Evolutionary conservation across 2,797 vertebrate species (phyloP).

Genomic region (Gymnoscopelus braueri): DNA sequence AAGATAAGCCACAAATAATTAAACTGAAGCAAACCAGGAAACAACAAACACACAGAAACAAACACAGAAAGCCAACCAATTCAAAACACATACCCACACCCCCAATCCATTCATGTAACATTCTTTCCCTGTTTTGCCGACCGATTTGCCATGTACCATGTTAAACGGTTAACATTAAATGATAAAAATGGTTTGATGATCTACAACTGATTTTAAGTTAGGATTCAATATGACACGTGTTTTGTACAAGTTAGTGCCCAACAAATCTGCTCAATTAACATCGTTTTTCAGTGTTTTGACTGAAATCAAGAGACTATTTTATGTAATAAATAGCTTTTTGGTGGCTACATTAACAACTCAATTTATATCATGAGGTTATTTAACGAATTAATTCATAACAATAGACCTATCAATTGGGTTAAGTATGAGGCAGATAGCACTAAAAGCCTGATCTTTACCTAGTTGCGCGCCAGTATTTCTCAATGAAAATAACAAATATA

Average conservation of each 20-base stretch:
- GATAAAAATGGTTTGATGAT: background rate
- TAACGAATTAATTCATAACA: background rate
- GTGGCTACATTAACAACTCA: background rate
- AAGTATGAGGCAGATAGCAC: no score
- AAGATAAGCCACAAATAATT: slow-evolving; percentile 67
- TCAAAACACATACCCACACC: slow-evolving; percentile 23
- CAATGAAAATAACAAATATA: no score
- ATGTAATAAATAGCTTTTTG: background rate
- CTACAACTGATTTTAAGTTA: slow-evolving; percentile 1
- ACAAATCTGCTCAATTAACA: background rate
- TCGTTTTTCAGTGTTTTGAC: background rate
- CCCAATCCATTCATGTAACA: slow-evolving; percentile 10
- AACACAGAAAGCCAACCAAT: slow-evolving; percentile 25
- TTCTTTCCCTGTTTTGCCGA: slow-evolving; percentile 27
- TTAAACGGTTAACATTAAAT: slow-evolving; percentile 10
- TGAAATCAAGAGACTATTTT: slow-evolving; percentile 4
- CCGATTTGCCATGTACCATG: slow-evolving; percentile 34
- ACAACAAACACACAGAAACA: slow-evolving; percentile 35
- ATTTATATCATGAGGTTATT: background rate
- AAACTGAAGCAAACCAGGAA: slow-evolving; percentile 53
- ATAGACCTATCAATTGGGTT: no score
- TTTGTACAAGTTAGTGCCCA: background rate
- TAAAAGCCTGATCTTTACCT: no score
- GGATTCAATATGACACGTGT: background rate
- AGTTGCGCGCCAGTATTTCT: no score